phyloP scores from a whole-genome alignment of 2,888 invertebrate species.

The Noctua comes region DNA sequence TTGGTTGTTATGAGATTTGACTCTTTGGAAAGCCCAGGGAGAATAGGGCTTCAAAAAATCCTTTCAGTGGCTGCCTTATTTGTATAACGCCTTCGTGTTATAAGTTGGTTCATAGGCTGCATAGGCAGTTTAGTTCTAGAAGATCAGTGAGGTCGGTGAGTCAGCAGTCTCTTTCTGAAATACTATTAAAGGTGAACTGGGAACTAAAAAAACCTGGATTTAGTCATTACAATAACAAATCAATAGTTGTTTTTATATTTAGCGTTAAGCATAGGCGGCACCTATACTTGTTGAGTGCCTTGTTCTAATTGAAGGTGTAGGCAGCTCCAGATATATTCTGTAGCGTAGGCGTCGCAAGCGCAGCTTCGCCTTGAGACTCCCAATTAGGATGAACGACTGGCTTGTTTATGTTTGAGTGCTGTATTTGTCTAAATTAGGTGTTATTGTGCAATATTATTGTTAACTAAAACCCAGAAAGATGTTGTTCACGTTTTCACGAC shows the following conservation, averaged over 20 bases:
- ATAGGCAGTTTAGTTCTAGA: neutral
- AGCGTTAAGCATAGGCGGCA: conserved; percentile 54
- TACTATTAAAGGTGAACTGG: neutral
- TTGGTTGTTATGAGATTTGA: neutral
- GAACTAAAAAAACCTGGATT: neutral
- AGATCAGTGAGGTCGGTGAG: neutral
- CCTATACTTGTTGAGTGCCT: conserved; percentile 55
- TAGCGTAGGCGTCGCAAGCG: conserved; percentile 76
- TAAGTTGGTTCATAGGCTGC: neutral
- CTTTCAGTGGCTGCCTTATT: neutral
- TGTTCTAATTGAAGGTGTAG: conserved; percentile 82
- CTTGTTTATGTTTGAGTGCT: conserved; percentile 80
- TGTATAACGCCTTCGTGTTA: neutral
- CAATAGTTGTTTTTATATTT: conserved; percentile 17
- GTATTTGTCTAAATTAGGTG: conserved; percentile 81
- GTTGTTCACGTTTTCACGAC: conserved; percentile 33
- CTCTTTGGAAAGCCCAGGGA: neutral
- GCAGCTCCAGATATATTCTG: conserved; percentile 81
- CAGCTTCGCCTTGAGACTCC: conserved; percentile 78
- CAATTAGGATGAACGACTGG: conserved; percentile 82
- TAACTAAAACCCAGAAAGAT: conserved; percentile 33
- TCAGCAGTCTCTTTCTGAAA: neutral
- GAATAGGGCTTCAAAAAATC: neutral
- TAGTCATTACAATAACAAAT: neutral
- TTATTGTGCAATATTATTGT: conserved; percentile 74